Conservation (phyloP, 2,888 invertebrate species). For the Athalia circularis region DNA sequence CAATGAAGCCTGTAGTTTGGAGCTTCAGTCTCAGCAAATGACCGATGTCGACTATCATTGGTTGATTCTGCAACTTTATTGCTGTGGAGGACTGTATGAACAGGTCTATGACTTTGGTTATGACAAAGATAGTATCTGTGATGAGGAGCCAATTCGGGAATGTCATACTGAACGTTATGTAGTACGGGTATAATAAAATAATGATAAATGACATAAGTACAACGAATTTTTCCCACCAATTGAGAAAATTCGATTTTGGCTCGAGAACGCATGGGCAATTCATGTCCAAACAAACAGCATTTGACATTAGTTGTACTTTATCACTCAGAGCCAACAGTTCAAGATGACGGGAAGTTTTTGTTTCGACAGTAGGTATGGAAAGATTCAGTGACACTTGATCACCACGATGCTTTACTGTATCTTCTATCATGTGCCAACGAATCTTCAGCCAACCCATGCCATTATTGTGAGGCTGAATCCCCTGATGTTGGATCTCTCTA, state of each 20-base stretch:
- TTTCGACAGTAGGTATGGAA: constrained; percentile 8
- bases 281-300: constrained; percentile 56
- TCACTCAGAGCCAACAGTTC: constrained; percentile 55
- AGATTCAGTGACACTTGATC: background rate
- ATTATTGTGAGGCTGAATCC: background rate
- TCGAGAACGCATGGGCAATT: constrained; percentile 58
- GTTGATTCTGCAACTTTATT: constrained; percentile 51
- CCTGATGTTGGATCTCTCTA: background rate
- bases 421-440: constrained; percentile 19
- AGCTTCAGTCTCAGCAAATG: constrained; percentile 30
- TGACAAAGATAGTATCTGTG: constrained; percentile 45
- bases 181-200: constrained; percentile 52
- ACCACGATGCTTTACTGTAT: background rate
- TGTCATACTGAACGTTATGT: constrained; percentile 44
- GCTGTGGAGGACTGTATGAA: constrained; percentile 58
- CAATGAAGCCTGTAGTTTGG: constrained; percentile 14
- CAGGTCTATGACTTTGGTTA: constrained; percentile 54
- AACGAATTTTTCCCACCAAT: constrained; percentile 54
- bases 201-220: constrained; percentile 26
- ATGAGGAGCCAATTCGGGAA: constrained; percentile 25
- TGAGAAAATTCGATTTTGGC: constrained; percentile 57
- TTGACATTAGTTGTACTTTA: constrained; percentile 56
- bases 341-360: constrained; percentile 29
- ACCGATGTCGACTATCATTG: constrained; percentile 48
- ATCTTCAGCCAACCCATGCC: constrained; percentile 35